Base-by-base conservation (phyloP, 1,140 invertebrate species). In the Drosophila sp. region DNA sequence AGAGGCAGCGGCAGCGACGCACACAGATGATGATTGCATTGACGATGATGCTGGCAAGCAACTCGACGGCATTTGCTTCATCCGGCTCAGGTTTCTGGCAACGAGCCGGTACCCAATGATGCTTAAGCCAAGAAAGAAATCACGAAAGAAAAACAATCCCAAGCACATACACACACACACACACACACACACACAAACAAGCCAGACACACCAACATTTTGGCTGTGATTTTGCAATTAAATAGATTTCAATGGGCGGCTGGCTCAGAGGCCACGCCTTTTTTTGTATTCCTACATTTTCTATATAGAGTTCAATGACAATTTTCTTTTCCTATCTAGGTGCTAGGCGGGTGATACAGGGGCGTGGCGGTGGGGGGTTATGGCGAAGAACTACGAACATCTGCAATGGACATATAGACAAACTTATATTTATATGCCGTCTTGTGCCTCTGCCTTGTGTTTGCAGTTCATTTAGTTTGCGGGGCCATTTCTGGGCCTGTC, bases 201-300 rank as follows among this genome's bases (percentile, higher is more conserved):
- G 70, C 63, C 63, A 65, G 72, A 44, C 61, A 66, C 68, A 66
- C 69, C 77, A 71, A 73, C 83, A 76, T 83, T 80, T 87, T 87
- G 83, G 83, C 83, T 87, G 83, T 87, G 83, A 87, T 87, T 87
- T 89, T 67, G 84, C 83, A 87, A 87, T 87, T 87, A 87, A 87
- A 87, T 89, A 83, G 83, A 87, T 87, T 87, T 87, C 47, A 76
- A 77, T 41, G 11, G 50, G 64, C 30, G 38, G 62, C 47, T 47
- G n/a, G n/a, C 62, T 27, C 5, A 44, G n/a, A 32, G 29, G 23
- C 4, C 8, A 41, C 38, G 38, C 61, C 56, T 66, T 17, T 17
- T 17, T 17, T 17, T 67, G 62, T 68, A 66, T 63, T 60, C 69
- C 60, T 33, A 61, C 33, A 56, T 40, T 27, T 38, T 30, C 66